These are phyloP conservation scores for Thoracochromis brauschi DNA, from an alignment of 2,113 vertebrate species.

Conservation along the genomic window DNA sequence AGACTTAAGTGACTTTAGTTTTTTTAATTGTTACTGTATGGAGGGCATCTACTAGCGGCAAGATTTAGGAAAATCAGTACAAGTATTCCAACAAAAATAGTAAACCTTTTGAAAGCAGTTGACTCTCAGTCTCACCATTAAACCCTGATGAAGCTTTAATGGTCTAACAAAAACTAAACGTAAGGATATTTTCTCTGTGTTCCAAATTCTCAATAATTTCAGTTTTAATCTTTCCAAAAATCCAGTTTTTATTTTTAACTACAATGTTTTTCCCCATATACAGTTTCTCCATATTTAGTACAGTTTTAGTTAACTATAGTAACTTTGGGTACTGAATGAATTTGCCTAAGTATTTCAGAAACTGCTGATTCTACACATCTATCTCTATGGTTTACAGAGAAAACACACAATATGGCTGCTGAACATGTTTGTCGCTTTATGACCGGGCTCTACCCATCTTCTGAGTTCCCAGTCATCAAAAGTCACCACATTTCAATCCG, in stretches of 20 bases:
- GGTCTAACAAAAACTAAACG: not conserved
- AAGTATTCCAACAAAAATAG: not conserved
- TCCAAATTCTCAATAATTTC: not conserved
- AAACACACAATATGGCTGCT: not conserved
- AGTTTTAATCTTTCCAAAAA: not conserved
- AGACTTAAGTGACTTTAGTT: not conserved
- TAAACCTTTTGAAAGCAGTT: not conserved
- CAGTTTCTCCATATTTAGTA: not conserved
- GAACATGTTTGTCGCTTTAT: not conserved
- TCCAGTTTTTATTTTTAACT: not conserved
- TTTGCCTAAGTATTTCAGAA: not conserved
- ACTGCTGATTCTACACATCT: not conserved
- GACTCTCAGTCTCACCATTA: not conserved
- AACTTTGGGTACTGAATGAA: not conserved
- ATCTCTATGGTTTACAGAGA: not conserved
- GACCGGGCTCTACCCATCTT: accelerated
- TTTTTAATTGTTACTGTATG: not conserved
- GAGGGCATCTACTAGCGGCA: not conserved
- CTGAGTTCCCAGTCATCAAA: not conserved
- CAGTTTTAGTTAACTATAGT: not conserved
- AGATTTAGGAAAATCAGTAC: not conserved
- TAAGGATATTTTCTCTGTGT: not conserved
- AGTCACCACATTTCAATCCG: not conserved
- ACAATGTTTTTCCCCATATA: not conserved
- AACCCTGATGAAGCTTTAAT: not conserved